phyloP scores from a whole-genome alignment of 2,113 vertebrate genomes.

The Bothrops jararaca region DNA sequence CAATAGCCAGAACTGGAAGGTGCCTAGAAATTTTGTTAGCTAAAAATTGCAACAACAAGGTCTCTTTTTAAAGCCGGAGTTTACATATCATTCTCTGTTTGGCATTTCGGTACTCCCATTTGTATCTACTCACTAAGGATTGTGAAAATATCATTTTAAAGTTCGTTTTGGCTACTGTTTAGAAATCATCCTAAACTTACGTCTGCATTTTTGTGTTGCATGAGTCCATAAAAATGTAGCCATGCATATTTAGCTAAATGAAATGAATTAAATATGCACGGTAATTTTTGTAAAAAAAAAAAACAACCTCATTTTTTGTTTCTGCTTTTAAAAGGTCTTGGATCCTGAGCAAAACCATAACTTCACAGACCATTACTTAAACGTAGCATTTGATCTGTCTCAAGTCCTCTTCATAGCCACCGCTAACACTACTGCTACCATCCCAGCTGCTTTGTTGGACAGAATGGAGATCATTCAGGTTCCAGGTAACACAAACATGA shows the following conservation, averaged over 20 bases:
- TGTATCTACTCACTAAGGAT: too few species aligned
- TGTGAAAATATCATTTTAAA: background rate
- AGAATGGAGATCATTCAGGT: slow-evolving; percentile 96
- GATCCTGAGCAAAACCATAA: slow-evolving; percentile 98
- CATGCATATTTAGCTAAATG: background rate
- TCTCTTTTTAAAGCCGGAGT: too few species aligned
- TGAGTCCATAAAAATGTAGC: background rate
- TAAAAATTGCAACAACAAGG: too few species aligned
- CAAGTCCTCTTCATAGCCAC: slow-evolving; percentile 98
- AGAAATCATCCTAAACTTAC: background rate
- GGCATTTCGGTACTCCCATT: too few species aligned
- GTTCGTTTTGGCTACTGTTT: background rate
- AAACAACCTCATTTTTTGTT: background rate
- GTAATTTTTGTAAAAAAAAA: background rate
- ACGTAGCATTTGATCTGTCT: slow-evolving; percentile 95
- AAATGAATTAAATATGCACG: background rate
- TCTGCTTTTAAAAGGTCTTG: slow-evolving; percentile 77
- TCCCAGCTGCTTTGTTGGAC: slow-evolving; percentile 91
- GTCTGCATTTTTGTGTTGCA: background rate
- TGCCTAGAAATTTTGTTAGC: background rate
- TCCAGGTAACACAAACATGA: slow-evolving; percentile 76
- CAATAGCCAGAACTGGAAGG: background rate
- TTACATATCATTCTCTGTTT: too few species aligned
- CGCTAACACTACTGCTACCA: slow-evolving; percentile 89
- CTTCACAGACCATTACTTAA: slow-evolving; percentile 96